These are phyloP conservation scores for Sceloporus tristichus DNA, from an alignment of 2,113 vertebrate genomes.

Conservation along the genomic window DNA sequence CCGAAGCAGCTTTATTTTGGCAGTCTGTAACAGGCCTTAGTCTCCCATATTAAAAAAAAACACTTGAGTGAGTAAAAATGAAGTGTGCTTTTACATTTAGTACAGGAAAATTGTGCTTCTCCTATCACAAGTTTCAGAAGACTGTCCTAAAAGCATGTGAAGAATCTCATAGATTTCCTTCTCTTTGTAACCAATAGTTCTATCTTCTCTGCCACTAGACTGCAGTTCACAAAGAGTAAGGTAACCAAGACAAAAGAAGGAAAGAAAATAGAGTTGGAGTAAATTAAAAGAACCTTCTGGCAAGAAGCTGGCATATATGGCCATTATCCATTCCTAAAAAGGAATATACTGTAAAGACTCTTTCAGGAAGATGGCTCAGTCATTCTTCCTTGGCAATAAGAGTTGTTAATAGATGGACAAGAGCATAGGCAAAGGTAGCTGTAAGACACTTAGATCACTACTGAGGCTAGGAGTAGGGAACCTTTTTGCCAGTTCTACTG, in stretches of 20 bases:
- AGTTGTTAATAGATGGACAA: neutral
- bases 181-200: neutral
- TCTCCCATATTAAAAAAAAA: neutral
- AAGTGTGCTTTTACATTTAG: neutral
- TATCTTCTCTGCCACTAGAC: neutral
- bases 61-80: neutral
- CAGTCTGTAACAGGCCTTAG: too few relatives aligned
- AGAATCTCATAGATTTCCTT: neutral
- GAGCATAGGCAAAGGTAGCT: neutral
- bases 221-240: neutral
- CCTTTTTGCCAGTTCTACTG: neutral
- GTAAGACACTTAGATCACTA: neutral
- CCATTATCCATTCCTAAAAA: neutral
- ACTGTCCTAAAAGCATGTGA: neutral
- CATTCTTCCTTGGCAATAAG: neutral
- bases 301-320: neutral
- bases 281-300: neutral
- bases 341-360: neutral
- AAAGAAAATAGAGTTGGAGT: neutral
- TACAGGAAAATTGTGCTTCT: neutral
- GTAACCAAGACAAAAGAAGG: neutral
- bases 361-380: neutral
- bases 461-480: neutral
- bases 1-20: too few relatives aligned
- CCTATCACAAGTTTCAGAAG: neutral